Conservation (phyloP, 2,113 vertebrate genomes). For the Rhabdornis inornatus region DNA sequence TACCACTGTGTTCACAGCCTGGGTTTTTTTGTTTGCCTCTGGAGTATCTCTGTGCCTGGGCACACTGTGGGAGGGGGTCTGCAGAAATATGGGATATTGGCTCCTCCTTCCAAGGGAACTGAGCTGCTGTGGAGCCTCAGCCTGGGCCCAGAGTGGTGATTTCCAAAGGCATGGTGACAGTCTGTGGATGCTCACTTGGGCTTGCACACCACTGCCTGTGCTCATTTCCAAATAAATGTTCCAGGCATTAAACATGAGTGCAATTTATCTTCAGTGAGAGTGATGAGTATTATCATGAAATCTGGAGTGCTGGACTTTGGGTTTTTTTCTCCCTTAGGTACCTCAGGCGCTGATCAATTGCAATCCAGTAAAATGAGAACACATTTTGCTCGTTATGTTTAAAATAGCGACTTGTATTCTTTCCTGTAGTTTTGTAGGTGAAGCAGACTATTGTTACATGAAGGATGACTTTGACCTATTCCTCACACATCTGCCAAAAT, state of each 20-base stretch:
- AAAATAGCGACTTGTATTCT: not conserved
- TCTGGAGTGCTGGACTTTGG: not conserved
- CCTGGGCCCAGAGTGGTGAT: not conserved
- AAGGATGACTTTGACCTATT: not conserved
- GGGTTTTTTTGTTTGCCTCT: not conserved
- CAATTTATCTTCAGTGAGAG: not conserved
- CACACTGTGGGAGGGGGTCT: fast-evolving
- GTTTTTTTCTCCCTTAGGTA: fast-evolving
- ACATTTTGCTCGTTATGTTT: not conserved
- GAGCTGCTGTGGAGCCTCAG: not conserved
- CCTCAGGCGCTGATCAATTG: not conserved
- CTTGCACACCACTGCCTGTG: not conserved
- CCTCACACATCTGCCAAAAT: not conserved
- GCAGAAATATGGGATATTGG: not conserved
- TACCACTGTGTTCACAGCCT: fast-evolving
- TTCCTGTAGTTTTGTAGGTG: not conserved
- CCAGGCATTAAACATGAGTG: fast-evolving
- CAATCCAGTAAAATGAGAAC: not conserved
- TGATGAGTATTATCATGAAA: not conserved
- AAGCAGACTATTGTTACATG: not conserved
- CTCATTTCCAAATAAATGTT: not conserved
- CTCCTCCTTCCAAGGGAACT: not conserved
- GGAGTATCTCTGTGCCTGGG: not conserved
- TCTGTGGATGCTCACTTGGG: not conserved
- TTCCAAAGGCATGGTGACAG: not conserved